Evolutionary conservation across 1,140 invertebrate genomes (phyloP).

Genomic region (Drosophila tristis): DNA sequence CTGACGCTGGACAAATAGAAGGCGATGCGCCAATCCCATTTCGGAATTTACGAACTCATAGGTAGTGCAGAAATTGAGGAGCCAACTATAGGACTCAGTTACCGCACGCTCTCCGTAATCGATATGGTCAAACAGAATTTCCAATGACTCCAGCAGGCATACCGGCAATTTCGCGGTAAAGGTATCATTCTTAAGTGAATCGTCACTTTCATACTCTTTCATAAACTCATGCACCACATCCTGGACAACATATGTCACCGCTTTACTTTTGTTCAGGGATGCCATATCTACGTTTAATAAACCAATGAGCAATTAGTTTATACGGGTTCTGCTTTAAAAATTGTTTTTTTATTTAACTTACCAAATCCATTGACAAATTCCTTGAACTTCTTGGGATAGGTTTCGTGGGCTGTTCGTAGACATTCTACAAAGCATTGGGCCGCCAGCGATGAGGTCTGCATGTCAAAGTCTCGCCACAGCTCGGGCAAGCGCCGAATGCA

Average conservation of each 20-base stretch:
- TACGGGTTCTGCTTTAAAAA: not conserved
- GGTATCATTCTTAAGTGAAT: constrained; percentile 45
- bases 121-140: constrained; percentile 72
- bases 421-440: constrained; percentile 86
- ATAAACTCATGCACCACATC: constrained; percentile 65
- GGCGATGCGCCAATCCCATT: constrained; percentile 64
- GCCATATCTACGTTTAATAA: constrained; percentile 54
- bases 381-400: constrained; percentile 83
- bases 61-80: constrained; percentile 68
- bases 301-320: not conserved
- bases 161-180: constrained; percentile 43
- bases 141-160: constrained; percentile 62
- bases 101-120: constrained; percentile 47
- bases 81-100: constrained; percentile 71
- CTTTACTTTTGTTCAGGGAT: constrained; percentile 45
- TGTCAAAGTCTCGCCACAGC: constrained; percentile 84
- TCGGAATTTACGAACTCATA: constrained; percentile 57
- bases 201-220: constrained; percentile 44
- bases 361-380: constrained; percentile 84
- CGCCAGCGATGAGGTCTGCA: constrained; percentile 82
- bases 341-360: constrained; percentile 46
- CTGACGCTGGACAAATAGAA: constrained; percentile 74
- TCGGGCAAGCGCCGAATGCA: constrained; percentile 76
- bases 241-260: constrained; percentile 56
- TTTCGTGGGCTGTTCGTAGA: constrained; percentile 84